A percentile compares a stretch with the other conserved stretches of the same genome.
Conservation (phyloP, 2,797 vertebrate species). For the Cryptoprocta ferox region DNA sequence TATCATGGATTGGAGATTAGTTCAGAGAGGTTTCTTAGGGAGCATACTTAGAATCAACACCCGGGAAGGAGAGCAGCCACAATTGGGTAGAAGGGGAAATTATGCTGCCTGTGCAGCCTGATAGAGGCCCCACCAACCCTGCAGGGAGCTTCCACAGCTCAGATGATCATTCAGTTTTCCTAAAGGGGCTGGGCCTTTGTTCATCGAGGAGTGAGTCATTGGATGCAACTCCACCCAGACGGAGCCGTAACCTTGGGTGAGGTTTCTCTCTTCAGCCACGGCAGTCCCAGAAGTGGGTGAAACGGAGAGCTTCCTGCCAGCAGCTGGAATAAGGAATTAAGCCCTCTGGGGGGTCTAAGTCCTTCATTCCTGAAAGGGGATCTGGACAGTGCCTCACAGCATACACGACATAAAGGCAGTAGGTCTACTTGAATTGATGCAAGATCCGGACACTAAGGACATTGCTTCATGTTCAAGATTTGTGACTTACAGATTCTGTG, state of each 20-base stretch:
- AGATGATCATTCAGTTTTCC: not conserved
- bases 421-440: not conserved
- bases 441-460: not conserved
- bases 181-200: not conserved
- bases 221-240: not conserved
- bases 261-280: not conserved
- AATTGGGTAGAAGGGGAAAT: not conserved
- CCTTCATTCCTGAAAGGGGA: not conserved
- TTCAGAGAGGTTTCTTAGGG: not conserved
- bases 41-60: not conserved
- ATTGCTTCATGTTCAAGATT: not conserved
- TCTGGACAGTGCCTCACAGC: not conserved
- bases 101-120: not conserved
- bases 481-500: not conserved
- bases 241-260: not conserved
- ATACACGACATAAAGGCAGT: not conserved
- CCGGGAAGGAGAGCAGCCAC: not conserved
- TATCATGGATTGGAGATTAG: not conserved
- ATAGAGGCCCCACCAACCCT: not conserved
- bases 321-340: not conserved
- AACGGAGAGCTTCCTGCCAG: not conserved
- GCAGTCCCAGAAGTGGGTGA: not conserved
- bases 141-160: not conserved
- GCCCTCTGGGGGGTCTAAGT: not conserved
- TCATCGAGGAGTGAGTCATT: not conserved